Evolutionary conservation across 2,113 vertebrate genomes (phyloP), one percentile per base, ranked within the genome.

Genomic region (Rissa tridactyla): DNA sequence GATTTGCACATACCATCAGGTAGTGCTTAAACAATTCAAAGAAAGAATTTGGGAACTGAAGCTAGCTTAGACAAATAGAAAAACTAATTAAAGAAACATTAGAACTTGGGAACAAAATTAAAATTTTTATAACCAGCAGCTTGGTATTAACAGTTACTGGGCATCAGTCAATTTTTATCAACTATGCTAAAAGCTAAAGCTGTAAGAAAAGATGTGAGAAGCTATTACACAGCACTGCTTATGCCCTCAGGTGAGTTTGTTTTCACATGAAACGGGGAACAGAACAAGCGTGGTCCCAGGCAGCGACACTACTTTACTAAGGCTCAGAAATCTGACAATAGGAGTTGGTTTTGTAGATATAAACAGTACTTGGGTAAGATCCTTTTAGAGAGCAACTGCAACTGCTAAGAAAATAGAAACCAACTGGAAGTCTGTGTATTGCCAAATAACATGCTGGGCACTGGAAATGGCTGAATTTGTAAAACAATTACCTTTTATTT

Each of bases 331-430:
- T 52, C 42, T 84, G 72, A 69, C 47, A 78, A 46, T 20, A 75
- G 44, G 26, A 85, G 40, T n/a, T 60, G 47, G 0, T 83, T 88
- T 70, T 75, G 61, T 70, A 81, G 27, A 36, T 55, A 58, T 40
- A 92, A 92, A 75, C 80, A 84, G n/a, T 90, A 30, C n/a, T 51
- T 73, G 72, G 29, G 52, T 81, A 86, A 94, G 92, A 71, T 82
- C 55, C 60, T 94, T 86, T 79, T 54, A 36, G 64, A 75, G 21
- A 87, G 27, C 26, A 76, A 79, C 61, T 86, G 55, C 88, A 94
- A 66, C 38, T 88, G 87, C 34, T 52, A 52, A 86, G 90, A 92
- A 96, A 93, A 82, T 68, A 82, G 60, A 79, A 94, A 94, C 11
- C 77, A 85, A 89, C 49, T 79, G 69, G 77, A 96, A 95, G 61